These are phyloP conservation scores for Dermochelys coriacea DNA, from an alignment of 2,797 vertebrate species.

Conservation along the genomic window DNA sequence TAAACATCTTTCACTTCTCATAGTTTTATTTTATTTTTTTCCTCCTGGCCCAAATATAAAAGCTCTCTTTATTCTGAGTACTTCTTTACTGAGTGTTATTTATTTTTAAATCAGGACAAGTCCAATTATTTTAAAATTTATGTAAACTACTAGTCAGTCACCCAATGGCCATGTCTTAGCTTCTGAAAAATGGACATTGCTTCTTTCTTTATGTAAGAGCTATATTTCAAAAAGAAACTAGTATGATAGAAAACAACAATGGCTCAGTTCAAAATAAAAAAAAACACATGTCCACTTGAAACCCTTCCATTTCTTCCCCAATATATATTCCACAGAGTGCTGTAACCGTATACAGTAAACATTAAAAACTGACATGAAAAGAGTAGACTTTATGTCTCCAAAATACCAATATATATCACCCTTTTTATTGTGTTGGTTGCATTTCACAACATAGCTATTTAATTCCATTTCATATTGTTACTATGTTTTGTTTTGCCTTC, in stretches of 20 bases:
- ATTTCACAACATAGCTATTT: not conserved
- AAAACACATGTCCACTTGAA: not conserved
- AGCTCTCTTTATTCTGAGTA: not conserved
- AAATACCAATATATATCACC: not conserved
- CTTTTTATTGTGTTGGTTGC: not conserved
- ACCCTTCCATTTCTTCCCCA: rapidly evolving
- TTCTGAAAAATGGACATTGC: not conserved
- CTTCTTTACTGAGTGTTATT: not conserved
- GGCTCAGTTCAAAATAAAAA: not conserved
- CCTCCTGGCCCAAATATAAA: not conserved
- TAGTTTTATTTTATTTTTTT: not conserved
- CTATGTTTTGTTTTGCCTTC: not conserved
- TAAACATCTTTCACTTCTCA: not conserved
- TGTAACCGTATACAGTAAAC: not conserved
- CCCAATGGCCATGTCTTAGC: not conserved
- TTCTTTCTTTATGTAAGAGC: not conserved
- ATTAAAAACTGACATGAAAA: not conserved
- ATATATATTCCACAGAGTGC: not conserved
- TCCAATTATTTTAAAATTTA: not conserved
- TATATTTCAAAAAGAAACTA: not conserved
- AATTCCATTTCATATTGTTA: not conserved
- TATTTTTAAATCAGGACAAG: not conserved
- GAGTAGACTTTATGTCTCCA: not conserved
- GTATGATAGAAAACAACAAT: not conserved
- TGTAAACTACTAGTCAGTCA: not conserved